phyloP scores from a whole-genome alignment of 2,888 invertebrate genomes.

The Steinernema scapterisci region DNA sequence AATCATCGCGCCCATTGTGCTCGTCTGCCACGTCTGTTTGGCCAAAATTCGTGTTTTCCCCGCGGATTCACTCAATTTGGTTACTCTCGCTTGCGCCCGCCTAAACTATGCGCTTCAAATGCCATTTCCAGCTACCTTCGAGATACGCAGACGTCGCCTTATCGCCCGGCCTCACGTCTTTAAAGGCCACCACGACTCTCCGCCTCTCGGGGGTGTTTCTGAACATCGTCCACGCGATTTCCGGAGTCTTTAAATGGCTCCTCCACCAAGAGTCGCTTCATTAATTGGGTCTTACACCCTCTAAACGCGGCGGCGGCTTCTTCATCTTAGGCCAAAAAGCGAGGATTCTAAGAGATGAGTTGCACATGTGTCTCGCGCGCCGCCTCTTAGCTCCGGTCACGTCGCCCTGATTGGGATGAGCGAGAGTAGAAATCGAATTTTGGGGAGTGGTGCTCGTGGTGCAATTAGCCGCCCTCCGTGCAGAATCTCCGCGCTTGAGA shows the following conservation, averaged over 20 bases:
- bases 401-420: slow-evolving; percentile 15
- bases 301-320: not conserved
- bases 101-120: not conserved
- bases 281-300: slow-evolving; percentile 1
- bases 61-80: not conserved
- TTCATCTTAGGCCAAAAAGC: not conserved
- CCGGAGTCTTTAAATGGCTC: slow-evolving; percentile 28
- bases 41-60: slow-evolving; percentile 8
- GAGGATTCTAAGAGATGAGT: not conserved
- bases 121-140: too few relatives aligned
- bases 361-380: not conserved
- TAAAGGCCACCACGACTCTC: not conserved
- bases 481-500: not conserved
- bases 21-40: slow-evolving; percentile 20
- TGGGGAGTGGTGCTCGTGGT: slow-evolving; percentile 16
- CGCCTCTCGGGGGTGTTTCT: slow-evolving; percentile 1
- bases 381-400: not conserved
- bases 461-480: slow-evolving; percentile 25
- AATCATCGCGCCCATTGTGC: slow-evolving; percentile 9
- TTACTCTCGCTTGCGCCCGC: not conserved
- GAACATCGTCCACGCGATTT: slow-evolving; percentile 8
- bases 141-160: not conserved
- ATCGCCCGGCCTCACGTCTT: slow-evolving; percentile 12
- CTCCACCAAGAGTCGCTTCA: slow-evolving; percentile 21
- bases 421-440: slow-evolving; percentile 7